phyloP scores from a whole-genome alignment of 2,888 invertebrate species.

The Cinara cedri region DNA sequence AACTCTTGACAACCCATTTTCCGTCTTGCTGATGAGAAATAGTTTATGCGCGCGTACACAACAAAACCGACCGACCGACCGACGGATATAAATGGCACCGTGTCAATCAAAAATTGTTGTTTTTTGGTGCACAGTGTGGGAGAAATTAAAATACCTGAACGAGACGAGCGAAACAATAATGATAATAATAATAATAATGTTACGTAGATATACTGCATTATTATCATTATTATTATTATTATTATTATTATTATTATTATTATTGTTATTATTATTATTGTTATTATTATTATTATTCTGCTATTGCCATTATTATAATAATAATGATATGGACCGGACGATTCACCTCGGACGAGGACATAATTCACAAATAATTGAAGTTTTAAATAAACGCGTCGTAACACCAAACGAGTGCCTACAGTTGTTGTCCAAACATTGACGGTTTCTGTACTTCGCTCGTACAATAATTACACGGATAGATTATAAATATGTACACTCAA shows the following conservation, averaged over 20 bases:
- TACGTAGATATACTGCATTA: neutral
- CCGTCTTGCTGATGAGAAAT: conserved; percentile 45
- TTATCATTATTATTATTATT: neutral
- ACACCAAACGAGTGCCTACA: too few species aligned
- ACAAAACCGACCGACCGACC: conserved; percentile 24
- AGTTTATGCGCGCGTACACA: conserved; percentile 1
- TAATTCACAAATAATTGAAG: too few species aligned
- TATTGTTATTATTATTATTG: too few species aligned
- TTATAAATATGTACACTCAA: too few species aligned
- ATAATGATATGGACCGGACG: too few species aligned
- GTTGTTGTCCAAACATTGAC: too few species aligned
- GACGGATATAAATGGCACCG: conserved; percentile 41
- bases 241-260: neutral
- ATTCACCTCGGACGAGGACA: too few species aligned
- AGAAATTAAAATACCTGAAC: conserved; percentile 43
- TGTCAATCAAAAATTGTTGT: conserved; percentile 42
- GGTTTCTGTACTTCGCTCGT: too few species aligned
- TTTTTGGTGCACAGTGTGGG: neutral
- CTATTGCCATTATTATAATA: too few species aligned
- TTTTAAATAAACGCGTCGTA: too few species aligned
- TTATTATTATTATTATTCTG: too few species aligned
- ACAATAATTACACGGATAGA: too few species aligned
- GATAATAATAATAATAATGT: neutral
- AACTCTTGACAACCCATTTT: conserved; percentile 43
- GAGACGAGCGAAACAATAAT: neutral